Percentiles rank a stretch among this genome's conserved stretches.
These are phyloP conservation scores for Daktulosphaira vitifoliae DNA, from an alignment of 1,140 invertebrate species.

Conservation along the genomic window DNA sequence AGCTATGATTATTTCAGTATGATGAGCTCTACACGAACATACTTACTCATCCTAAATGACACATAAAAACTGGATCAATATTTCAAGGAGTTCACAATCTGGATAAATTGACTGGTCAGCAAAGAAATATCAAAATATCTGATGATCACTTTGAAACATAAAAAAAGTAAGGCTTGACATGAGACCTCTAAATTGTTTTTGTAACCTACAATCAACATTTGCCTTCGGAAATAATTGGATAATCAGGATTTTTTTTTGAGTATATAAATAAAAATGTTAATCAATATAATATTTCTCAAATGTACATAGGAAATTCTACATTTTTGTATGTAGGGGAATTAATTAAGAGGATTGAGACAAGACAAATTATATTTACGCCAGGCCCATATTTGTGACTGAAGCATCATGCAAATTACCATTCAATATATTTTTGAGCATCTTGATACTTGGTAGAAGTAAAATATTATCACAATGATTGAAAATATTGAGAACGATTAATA, in stretches of 20 bases:
- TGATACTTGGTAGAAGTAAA: constrained; percentile 17
- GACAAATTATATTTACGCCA: constrained; percentile 19
- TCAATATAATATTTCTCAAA: background rate
- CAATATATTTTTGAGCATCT: constrained; percentile 16
- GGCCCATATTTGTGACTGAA: constrained; percentile 28
- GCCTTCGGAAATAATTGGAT: constrained; percentile 25
- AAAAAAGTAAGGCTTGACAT: constrained; percentile 26
- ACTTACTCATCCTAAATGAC: constrained; percentile 20
- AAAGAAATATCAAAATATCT: constrained; percentile 42
- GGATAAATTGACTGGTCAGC: constrained; percentile 36
- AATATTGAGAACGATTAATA: constrained; percentile 25
- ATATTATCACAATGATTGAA: constrained; percentile 2
- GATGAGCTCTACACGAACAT: background rate
- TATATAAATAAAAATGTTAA: too few relatives aligned
- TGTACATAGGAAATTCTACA: background rate
- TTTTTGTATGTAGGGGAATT: background rate
- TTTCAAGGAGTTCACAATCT: constrained; percentile 1
- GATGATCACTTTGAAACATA: constrained; percentile 20
- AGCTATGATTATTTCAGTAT: background rate
- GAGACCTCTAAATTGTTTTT: constrained; percentile 19
- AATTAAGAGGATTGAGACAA: constrained; percentile 16
- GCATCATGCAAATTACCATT: constrained; percentile 32
- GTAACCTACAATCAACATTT: constrained; percentile 30
- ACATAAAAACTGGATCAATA: constrained; percentile 1
- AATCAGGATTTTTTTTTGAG: constrained; percentile 29